Evolutionary conservation across 2,888 invertebrate species (phyloP).

Genomic region (Hypolimnas misippus): DNA sequence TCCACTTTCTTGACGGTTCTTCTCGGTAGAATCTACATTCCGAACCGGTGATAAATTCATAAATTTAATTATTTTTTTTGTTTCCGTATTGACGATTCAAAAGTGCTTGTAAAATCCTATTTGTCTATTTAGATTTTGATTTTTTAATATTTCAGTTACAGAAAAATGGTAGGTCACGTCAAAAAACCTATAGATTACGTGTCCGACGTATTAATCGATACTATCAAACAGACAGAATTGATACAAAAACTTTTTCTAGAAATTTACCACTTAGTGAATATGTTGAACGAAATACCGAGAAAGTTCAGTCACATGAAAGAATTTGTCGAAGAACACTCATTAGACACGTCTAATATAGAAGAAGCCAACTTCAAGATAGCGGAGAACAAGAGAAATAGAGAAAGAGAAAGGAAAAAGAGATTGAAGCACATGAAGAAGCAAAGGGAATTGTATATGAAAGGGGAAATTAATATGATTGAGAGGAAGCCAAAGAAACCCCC

Average conservation of each 20-base stretch:
- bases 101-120: too few species aligned
- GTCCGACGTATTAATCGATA: conserved; percentile 37
- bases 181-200: conserved; percentile 25
- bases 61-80: too few species aligned
- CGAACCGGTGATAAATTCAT: too few species aligned
- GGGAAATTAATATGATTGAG: conserved; percentile 1
- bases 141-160: conserved; percentile 50
- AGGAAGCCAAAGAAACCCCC: conserved; percentile 13
- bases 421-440: conserved; percentile 35
- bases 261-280: conserved; percentile 53
- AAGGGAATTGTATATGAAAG: conserved; percentile 23
- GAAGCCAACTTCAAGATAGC: conserved; percentile 1
- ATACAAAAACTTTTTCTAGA: conserved; percentile 53
- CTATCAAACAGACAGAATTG: conserved; percentile 42
- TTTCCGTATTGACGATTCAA: too few species aligned
- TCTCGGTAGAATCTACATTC: too few species aligned
- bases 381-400: conserved; percentile 10
- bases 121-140: too few species aligned
- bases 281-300: conserved; percentile 56
- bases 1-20: too few species aligned
- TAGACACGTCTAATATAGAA: neutral
- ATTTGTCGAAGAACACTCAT: neutral
- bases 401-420: conserved; percentile 21
- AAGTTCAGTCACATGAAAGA: conserved; percentile 45
- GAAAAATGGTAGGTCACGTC: conserved; percentile 48